Conservation (phyloP, 2,888 invertebrate species). For the Pammene aurita region DNA sequence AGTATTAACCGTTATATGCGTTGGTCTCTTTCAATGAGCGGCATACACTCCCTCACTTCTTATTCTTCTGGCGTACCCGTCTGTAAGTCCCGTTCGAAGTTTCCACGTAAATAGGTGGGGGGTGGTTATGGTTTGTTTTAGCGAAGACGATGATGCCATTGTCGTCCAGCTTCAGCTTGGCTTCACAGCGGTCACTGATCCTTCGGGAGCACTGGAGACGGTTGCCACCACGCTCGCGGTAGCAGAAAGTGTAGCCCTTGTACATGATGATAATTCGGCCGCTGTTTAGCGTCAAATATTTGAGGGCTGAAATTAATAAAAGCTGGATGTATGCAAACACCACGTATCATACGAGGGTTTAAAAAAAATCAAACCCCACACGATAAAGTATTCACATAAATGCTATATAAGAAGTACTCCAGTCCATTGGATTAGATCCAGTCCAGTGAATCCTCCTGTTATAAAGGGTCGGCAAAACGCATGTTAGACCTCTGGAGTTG, state of each 20-base stretch:
- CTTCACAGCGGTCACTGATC: constrained; percentile 34
- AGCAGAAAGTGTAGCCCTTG: constrained; percentile 42
- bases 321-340: too few relatives aligned
- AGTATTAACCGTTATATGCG: too few relatives aligned
- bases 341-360: too few relatives aligned
- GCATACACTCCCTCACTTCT: not conserved
- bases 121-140: constrained; percentile 43
- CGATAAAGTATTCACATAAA: too few relatives aligned
- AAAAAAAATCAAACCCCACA: too few relatives aligned
- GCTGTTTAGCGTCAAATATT: constrained; percentile 21
- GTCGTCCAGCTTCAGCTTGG: constrained; percentile 34
- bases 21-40: too few relatives aligned
- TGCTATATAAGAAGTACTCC: too few relatives aligned
- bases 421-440: too few relatives aligned
- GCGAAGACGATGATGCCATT: constrained; percentile 36
- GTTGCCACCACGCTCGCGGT: constrained; percentile 29
- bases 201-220: constrained; percentile 40
- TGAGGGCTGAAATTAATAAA: constrained; percentile 21
- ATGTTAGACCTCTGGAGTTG: too few relatives aligned
- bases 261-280: constrained; percentile 40
- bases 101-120: constrained; percentile 43
- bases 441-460: too few relatives aligned
- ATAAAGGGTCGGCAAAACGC: too few relatives aligned
- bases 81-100: constrained; percentile 19
- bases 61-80: not conserved